phyloP scores from a whole-genome alignment of 2,113 vertebrate species.

The Oxygymnocypris stewartii region DNA sequence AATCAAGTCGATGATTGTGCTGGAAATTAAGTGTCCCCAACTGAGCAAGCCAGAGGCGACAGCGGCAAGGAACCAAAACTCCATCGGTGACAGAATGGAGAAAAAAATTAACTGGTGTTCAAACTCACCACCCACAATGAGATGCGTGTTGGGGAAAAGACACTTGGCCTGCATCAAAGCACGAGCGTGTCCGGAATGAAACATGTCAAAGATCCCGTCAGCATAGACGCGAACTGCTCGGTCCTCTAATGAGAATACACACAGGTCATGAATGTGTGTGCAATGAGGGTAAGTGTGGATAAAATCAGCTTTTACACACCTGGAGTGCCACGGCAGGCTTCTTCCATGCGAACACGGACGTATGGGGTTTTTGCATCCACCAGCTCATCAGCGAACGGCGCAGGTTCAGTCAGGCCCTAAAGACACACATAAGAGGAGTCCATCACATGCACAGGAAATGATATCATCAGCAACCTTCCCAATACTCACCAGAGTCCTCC shows the following conservation, averaged over 20 bases:
- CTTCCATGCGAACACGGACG: constrained; percentile 85
- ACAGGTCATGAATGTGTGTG: neutral
- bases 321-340: constrained; percentile 86
- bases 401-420: constrained; percentile 86
- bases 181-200: constrained; percentile 96
- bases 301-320: constrained; percentile 69
- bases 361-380: constrained; percentile 76
- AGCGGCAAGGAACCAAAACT: no score
- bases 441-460: neutral
- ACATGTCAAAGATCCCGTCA: constrained; percentile 97
- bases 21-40: no score
- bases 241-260: constrained; percentile 72
- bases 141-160: constrained; percentile 97
- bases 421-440: neutral
- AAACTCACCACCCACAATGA: constrained; percentile 93
- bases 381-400: constrained; percentile 91
- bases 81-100: no score
- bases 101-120: no score
- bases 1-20: no score
- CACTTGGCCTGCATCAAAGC: constrained; percentile 98
- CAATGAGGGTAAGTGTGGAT: neutral
- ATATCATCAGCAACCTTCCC: neutral
- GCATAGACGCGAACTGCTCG: constrained; percentile 95
- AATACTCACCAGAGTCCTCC: constrained; percentile 82
- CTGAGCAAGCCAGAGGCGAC: no score